phyloP scores from a whole-genome alignment of 2,888 invertebrate genomes.

The Drosophila barbarae region DNA sequence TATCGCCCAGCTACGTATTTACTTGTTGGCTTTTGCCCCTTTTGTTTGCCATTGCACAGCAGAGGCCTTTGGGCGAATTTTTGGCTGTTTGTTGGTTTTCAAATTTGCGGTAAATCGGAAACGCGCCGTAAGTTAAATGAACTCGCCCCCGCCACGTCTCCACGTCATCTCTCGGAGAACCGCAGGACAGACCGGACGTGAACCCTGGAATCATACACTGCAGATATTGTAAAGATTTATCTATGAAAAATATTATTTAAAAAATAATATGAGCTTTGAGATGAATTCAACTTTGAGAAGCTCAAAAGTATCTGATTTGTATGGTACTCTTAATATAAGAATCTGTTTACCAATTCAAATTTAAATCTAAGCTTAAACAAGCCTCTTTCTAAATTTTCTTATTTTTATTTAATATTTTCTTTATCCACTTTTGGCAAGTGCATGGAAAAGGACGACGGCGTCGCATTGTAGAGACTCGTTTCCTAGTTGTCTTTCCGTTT shows the following conservation, averaged over 20 bases:
- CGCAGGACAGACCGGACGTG: constrained; percentile 23
- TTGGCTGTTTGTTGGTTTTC: constrained; percentile 72
- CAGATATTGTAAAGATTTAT: background rate
- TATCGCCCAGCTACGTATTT: constrained; percentile 28
- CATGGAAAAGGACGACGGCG: constrained; percentile 8
- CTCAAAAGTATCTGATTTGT: background rate
- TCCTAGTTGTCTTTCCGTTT: constrained; percentile 59
- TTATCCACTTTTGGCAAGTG: background rate
- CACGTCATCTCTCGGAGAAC: background rate
- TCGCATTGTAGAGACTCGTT: constrained; percentile 45
- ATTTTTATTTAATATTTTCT: background rate
- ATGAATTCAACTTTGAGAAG: no score
- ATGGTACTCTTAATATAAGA: background rate
- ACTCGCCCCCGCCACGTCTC: constrained; percentile 50
- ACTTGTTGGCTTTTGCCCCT: constrained; percentile 39
- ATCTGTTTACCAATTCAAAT: background rate
- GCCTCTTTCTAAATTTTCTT: background rate
- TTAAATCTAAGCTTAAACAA: background rate
- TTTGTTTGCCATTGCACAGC: constrained; percentile 58
- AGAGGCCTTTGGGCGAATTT: constrained; percentile 58
- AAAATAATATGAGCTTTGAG: background rate
- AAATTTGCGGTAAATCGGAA: constrained; percentile 75
- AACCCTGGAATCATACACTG: constrained; percentile 22
- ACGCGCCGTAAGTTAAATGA: constrained; percentile 73
- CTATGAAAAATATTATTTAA: background rate